phyloP scores from a whole-genome alignment of 2,113 vertebrate species.

The Quiscalus mexicanus region DNA sequence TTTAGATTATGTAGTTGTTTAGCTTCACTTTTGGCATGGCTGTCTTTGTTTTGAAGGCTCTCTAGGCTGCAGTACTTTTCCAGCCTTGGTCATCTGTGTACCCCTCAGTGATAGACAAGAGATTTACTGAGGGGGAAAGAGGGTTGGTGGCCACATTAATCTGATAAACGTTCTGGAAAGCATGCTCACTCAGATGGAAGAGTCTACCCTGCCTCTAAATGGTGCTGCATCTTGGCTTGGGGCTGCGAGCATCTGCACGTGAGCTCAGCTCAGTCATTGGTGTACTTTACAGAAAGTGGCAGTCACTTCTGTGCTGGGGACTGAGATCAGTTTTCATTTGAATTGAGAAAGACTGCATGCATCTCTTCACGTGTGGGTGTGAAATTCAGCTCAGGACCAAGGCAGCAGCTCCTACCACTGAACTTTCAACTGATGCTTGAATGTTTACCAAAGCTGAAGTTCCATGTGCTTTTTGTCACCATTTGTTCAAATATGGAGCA shows the following conservation, averaged over 20 bases:
- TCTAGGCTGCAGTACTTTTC: background rate
- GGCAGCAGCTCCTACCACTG: background rate
- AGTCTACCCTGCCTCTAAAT: constrained; percentile 47
- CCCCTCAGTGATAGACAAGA: constrained; percentile 26
- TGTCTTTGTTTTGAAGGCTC: background rate
- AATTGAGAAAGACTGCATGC: background rate
- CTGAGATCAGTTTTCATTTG: background rate
- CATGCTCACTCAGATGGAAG: constrained; percentile 69
- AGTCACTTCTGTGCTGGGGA: background rate
- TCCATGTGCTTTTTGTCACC: background rate
- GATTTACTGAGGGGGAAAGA: constrained; percentile 30
- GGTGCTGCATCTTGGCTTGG: constrained; percentile 51
- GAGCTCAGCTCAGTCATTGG: background rate
- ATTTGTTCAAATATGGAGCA: background rate
- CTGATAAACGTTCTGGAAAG: constrained; percentile 76
- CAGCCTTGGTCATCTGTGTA: constrained; percentile 37
- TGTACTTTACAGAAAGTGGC: background rate
- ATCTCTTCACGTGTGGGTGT: background rate
- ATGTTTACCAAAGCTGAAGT: background rate
- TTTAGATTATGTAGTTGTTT: background rate
- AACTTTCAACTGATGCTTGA: background rate
- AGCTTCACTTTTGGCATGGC: background rate
- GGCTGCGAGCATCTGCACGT: constrained; percentile 59
- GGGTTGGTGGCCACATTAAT: constrained; percentile 70
- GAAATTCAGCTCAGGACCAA: background rate